Evolutionary conservation across 2,888 invertebrate genomes (phyloP), one percentile per base, ranked within the genome.

Genomic region (Trissonchulus latispiculum): DNA sequence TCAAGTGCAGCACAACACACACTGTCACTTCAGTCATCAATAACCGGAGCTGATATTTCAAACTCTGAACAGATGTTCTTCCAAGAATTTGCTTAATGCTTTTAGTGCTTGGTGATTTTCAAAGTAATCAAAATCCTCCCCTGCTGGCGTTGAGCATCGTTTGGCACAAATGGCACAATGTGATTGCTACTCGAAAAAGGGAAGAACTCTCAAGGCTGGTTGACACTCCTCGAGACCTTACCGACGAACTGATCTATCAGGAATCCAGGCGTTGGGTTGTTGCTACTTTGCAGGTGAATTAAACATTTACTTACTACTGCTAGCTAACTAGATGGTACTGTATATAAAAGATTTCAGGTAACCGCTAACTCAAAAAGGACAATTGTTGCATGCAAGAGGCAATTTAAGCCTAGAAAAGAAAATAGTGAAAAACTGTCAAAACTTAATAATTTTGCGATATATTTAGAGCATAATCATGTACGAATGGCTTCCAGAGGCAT

Each of bases 201-300:
- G 48, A 48, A 15, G 23, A 23, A 48, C 48, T 81, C 8, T n/a
- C 36, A 29, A n/a, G n/a, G 8, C 36, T 75, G 36, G 2, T 31
- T 23, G 29, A 36, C 2, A 31, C 75, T 1, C 73, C 80, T 68
- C 75, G 77, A 1, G 70, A 75, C 23, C 77, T 78, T 76, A 75
- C 77, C 0, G 78, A 79, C 66, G 81, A 82, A 69, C 75, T 79
- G 36, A 75, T 82, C 23, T 84, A 81, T 74, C 78, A 81, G 8
- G 77, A 75, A 31, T 76, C 83, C 1, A 77, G 84, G 61, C 78
- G 79, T 73, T 77, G 78, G 78, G 80, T 83, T 36, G 80, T 83
- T 28, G 83, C 82, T 2, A 76, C 79, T 0, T 72, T 82, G 67
- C 83, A 84, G 81, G 83, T 83, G 28, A 64, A 87, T 88, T 73